Conservation (phyloP, 2,888 invertebrate species). For the Ormia ochracea region DNA sequence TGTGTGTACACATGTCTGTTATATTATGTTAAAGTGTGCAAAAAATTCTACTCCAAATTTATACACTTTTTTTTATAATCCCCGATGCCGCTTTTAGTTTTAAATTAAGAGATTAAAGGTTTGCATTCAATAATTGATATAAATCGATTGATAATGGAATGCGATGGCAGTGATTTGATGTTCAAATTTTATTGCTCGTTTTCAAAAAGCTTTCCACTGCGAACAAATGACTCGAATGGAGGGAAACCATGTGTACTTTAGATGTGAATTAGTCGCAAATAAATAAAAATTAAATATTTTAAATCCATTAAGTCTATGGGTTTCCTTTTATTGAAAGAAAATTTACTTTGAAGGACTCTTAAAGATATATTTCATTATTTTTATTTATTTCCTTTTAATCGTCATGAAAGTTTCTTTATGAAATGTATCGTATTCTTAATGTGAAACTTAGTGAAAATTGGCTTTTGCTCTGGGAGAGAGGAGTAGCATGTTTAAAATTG, state of each 20-base stretch:
- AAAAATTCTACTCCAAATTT: not conserved
- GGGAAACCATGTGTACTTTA: not conserved
- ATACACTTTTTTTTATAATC: not conserved
- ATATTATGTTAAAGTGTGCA: not conserved
- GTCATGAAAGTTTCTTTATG: too few species aligned
- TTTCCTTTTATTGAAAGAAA: not conserved
- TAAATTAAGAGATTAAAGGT: not conserved
- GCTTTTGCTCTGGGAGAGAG: too few species aligned
- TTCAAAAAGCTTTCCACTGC: not conserved
- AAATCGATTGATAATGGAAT: conserved; percentile 13
- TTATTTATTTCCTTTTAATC: too few species aligned
- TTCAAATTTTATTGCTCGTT: conserved; percentile 25
- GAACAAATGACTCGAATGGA: not conserved
- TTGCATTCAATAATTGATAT: conserved; percentile 11
- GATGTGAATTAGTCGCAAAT: not conserved
- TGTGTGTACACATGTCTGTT: too few species aligned
- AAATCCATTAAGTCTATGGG: conserved; percentile 26
- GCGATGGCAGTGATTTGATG: conserved; percentile 17
- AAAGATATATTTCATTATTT: not conserved
- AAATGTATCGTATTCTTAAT: too few species aligned
- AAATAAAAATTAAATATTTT: not conserved
- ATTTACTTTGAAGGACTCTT: not conserved
- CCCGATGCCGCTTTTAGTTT: not conserved
- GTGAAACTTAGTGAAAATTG: too few species aligned
- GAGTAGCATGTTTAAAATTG: too few species aligned